phyloP scores from a whole-genome alignment of 2,888 invertebrate genomes.

The Geotrupes spiniger region DNA sequence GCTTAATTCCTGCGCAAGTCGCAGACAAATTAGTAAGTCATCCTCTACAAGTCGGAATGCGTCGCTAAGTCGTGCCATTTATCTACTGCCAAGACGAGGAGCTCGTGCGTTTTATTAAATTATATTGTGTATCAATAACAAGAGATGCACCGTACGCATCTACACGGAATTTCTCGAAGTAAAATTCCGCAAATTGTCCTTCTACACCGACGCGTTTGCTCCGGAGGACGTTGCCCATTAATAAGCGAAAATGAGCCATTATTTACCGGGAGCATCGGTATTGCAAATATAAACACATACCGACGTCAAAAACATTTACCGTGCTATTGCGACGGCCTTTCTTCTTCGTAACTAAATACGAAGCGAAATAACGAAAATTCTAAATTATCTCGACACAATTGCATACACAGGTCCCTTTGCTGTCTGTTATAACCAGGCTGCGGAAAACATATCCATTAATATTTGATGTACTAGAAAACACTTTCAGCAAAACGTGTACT shows the following conservation, averaged over 20 bases:
- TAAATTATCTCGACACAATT: too few species aligned
- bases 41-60: constrained; percentile 38
- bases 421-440: too few species aligned
- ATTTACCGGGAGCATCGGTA: background rate
- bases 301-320: background rate
- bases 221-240: constrained; percentile 1
- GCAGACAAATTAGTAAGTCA: constrained; percentile 45
- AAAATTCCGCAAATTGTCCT: constrained; percentile 4
- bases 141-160: constrained; percentile 1
- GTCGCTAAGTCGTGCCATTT: constrained; percentile 41
- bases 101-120: constrained; percentile 18
- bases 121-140: constrained; percentile 11
- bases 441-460: too few species aligned
- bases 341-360: too few species aligned
- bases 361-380: too few species aligned
- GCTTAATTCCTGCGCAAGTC: constrained; percentile 44
- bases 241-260: constrained; percentile 3
- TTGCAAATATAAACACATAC: constrained; percentile 1
- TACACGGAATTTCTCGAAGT: background rate
- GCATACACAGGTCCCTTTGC: too few species aligned
- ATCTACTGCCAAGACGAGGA: constrained; percentile 33
- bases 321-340: too few species aligned
- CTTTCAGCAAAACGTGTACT: too few species aligned
- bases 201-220: constrained; percentile 5
- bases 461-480: too few species aligned